Conservation (phyloP, 2,888 invertebrate species). For the Poecilobothrus nobilitatus region DNA sequence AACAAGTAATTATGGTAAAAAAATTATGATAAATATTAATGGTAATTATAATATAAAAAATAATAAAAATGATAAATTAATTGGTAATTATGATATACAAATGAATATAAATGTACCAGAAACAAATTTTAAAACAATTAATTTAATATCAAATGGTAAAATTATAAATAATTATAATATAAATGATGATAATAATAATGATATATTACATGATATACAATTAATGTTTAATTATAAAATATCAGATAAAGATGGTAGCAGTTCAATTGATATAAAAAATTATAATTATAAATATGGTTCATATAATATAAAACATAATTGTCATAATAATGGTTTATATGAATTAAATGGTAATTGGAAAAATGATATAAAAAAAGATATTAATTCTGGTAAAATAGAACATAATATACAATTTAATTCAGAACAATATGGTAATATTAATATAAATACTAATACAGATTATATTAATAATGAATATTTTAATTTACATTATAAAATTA, state of each 20-base stretch:
- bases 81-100: conserved; percentile 45
- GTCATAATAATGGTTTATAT: conserved; percentile 27
- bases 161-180: conserved; percentile 27
- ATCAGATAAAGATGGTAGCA: conserved; percentile 26
- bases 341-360: neutral
- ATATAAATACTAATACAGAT: conserved; percentile 21
- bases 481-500: conserved; percentile 42
- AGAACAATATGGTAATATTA: conserved; percentile 21
- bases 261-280: conserved; percentile 12
- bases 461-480: conserved; percentile 40
- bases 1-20: conserved; percentile 46
- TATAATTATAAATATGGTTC: neutral
- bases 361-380: conserved; percentile 26
- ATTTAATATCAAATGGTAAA: conserved; percentile 37
- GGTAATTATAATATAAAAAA: conserved; percentile 41
- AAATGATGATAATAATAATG: conserved; percentile 18
- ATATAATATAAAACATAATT: conserved; percentile 27
- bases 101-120: conserved; percentile 49
- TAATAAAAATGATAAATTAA: conserved; percentile 37
- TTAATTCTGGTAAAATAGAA: conserved; percentile 28
- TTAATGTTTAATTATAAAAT: conserved; percentile 7
- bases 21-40: conserved; percentile 39
- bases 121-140: conserved; percentile 46
- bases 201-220: conserved; percentile 25
- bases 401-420: conserved; percentile 32